Base-by-base conservation (phyloP, 2,113 vertebrate species). In the Pangasianodon hypophthalmus region DNA sequence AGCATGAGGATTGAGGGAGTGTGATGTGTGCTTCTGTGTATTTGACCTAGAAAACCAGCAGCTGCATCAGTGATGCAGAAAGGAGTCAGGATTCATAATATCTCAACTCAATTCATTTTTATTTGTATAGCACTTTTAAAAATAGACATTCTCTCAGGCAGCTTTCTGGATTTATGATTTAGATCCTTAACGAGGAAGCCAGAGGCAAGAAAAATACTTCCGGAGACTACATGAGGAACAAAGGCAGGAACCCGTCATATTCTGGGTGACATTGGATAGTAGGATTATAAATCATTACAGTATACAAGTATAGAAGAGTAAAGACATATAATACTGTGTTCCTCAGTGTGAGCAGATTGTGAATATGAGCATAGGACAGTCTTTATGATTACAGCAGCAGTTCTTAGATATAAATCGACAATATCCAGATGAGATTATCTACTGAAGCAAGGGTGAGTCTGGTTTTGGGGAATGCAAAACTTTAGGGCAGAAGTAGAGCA, bases 1-100 rank as follows among this genome's bases (percentile, higher is more conserved):
- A 81, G 83, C 26, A 69, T 58, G 67, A 60, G 77, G 24, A 54
- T 85, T 84, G 75, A 85, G 60, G 90, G 86, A 77, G 73, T 58
- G 87, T 46, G 62, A 58, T 90, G 84, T 86, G 79, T 80, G 80
- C 89, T 90, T 91, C 79, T 4, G 64, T 60, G 50, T 77, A 46
- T 77, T 80, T 93, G 92, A 93, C 92, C 95, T 93, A 93, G 92
- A 95, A 95, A 91, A 83, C 79, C 87, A 92, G 46, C 60, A 84
- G 87, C 50, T 62, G 67, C 56, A 73, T 83, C 67, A 87, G 77
- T 5, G 37, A 62, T 82, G 54, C 60, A 71, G 26, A 46, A 90
- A 29, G 19, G 37, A 64, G 64, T 44, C 19, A 48, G 24, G 67
- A 71, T 77, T 77, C 32, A 18, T 75, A 56, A 54, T 6, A 71